Evolutionary conservation across 2,797 vertebrate species (phyloP).

Genomic region (Thunnus albacares): DNA sequence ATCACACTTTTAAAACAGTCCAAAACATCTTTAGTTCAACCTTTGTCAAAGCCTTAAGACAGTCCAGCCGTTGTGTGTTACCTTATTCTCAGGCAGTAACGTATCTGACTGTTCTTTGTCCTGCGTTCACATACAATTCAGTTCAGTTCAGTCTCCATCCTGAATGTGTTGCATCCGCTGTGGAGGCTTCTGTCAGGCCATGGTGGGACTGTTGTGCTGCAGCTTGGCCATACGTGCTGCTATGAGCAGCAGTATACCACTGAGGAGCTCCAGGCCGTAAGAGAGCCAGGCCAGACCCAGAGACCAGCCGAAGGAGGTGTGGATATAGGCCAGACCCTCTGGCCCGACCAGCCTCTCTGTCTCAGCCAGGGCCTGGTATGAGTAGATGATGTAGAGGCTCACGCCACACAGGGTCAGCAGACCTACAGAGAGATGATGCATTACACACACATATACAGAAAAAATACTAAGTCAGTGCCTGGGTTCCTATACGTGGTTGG

Average conservation of each 20-base stretch:
- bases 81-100: neutral
- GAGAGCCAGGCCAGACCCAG: slow-evolving; percentile 87
- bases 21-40: neutral
- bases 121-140: slow-evolving; percentile 3
- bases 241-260: slow-evolving; percentile 76
- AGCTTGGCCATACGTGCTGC: slow-evolving; percentile 64
- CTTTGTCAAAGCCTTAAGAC: neutral
- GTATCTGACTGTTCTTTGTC: neutral
- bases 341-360: slow-evolving; percentile 68
- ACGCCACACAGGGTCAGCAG: slow-evolving; percentile 84
- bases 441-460: neutral
- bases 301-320: slow-evolving; percentile 86
- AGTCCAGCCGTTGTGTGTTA: neutral
- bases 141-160: neutral
- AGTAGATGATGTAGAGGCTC: slow-evolving; percentile 85
- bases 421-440: slow-evolving; percentile 65
- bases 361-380: slow-evolving; percentile 79
- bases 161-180: neutral
- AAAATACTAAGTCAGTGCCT: neutral
- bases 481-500: neutral
- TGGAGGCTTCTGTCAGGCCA: slow-evolving; percentile 36
- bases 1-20: neutral
- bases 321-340: slow-evolving; percentile 69
- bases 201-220: slow-evolving; percentile 41
- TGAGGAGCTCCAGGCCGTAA: slow-evolving; percentile 80